Evolutionary conservation across 2,888 invertebrate genomes (phyloP), one percentile per base, ranked within the genome.

Genomic region (Arge pagana): DNA sequence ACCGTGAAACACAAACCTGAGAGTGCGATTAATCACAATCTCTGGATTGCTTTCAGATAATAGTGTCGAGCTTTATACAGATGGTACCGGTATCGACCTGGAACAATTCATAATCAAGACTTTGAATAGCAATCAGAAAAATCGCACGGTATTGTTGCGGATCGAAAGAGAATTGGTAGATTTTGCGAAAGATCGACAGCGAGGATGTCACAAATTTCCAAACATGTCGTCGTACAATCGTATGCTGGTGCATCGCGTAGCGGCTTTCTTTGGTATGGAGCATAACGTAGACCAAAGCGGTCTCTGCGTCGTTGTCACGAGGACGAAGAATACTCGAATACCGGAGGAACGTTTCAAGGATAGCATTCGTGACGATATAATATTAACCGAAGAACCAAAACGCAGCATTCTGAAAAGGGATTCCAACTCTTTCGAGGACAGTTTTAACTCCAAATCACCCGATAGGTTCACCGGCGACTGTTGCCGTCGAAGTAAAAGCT

Each of bases 201-300:
- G 74, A 53, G 63, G 61, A 13, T 72, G 70, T 11, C 87, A 89
- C 65, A 90, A 90, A 66, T 96, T 96, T 79, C 92, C 92, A 13
- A 88, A 89, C 72, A 93, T 95, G 89, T 90, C 94, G 54, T 95
- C 96, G 48, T 97, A 97, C 81, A 94, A 96, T 58, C 85, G 97
- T 23, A 95, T 97, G 96, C 78, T 97, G 64, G 93, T 96, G 1
- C 97, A 97, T 76, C 87, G 96, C 24, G 90, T 93, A 55, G 94
- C 96, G 0, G 89, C 94, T 13, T 91, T 91, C 71, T 96, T 96
- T 79, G 94, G 95, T 50, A 87, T 97, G 82, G 91, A 93, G 50
- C 96, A 97, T 76, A 93, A 94, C 70, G 87, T 96, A 16, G 96
- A 96, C 78, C 85, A 88, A 56, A 83, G 85, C 11, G 93, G 90